Percentiles rank a stretch among this genome's conserved stretches.
phyloP scores from a whole-genome alignment of 1,140 invertebrate genomes.

The Drosophila varians region DNA sequence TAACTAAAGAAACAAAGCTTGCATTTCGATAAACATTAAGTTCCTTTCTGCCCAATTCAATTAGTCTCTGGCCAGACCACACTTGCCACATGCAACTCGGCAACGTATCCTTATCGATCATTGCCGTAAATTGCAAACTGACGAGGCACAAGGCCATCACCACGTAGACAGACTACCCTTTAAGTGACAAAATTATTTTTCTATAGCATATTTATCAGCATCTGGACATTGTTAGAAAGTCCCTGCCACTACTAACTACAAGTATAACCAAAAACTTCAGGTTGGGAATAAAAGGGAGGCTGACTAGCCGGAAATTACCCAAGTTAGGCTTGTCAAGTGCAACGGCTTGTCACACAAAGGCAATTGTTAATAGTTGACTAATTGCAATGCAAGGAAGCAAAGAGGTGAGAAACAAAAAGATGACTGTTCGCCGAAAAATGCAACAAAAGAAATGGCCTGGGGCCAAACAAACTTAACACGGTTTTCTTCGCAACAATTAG shows the following conservation, averaged over 20 bases:
- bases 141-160: background rate
- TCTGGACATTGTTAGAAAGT: constrained; percentile 8
- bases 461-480: constrained; percentile 77
- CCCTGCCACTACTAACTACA: constrained; percentile 7
- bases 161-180: background rate
- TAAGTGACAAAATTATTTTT: background rate
- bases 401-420: background rate
- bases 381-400: constrained; percentile 8
- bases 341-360: constrained; percentile 17
- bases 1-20: no score
- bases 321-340: constrained; percentile 14
- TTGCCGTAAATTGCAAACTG: no score
- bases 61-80: no score
- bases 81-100: no score
- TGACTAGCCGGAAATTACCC: background rate
- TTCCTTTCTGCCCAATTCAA: no score
- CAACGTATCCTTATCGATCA: no score
- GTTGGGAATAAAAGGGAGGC: constrained; percentile 11
- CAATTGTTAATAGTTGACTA: constrained; percentile 35
- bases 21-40: no score
- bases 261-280: constrained; percentile 26
- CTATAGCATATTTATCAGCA: constrained; percentile 41
- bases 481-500: constrained; percentile 74
- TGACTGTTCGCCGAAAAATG: constrained; percentile 51
- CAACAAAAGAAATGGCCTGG: constrained; percentile 41